phyloP scores from a whole-genome alignment of 35 echinoderm and acorn worm genomes.

The Anneissia japonica region DNA sequence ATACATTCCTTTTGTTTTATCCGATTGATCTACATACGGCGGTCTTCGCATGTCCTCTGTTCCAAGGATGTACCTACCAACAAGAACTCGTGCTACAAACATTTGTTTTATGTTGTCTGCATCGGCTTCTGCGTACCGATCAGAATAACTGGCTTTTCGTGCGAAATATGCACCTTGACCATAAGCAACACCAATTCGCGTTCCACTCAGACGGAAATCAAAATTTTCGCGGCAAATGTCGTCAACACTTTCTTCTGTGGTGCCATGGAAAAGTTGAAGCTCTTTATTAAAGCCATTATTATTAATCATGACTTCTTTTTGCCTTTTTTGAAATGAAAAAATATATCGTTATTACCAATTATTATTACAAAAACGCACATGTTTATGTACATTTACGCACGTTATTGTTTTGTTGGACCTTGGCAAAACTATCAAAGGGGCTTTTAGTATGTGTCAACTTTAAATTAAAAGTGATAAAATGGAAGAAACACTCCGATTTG shows the following conservation, averaged over 20 bases:
- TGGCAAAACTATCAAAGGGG: no score
- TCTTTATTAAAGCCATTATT: not conserved
- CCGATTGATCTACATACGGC: conserved; percentile 4
- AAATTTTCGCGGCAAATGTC: conserved; percentile 53
- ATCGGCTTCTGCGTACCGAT: conserved; percentile 8
- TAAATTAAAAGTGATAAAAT: no score
- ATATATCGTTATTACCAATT: no score
- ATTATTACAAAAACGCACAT: no score
- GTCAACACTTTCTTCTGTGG: not conserved
- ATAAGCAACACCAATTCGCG: conserved; percentile 9
- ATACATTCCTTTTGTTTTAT: not conserved
- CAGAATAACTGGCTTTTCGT: conserved; percentile 20
- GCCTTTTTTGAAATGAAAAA: not conserved
- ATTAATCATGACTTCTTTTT: not conserved
- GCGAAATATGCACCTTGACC: conserved; percentile 45
- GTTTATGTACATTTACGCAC: no score
- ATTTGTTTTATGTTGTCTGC: not conserved
- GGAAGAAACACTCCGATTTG: no score
- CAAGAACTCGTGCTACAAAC: conserved; percentile 45
- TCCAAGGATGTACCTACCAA: conserved; percentile 19
- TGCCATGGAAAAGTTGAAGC: conserved; percentile 37
- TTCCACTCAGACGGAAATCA: conserved; percentile 31
- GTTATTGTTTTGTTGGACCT: no score
- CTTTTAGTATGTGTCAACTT: no score
- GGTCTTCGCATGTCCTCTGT: not conserved